These are phyloP conservation scores for Anoncus sp. DNA, from an alignment of 2,888 invertebrate species.

Conservation along the genomic window DNA sequence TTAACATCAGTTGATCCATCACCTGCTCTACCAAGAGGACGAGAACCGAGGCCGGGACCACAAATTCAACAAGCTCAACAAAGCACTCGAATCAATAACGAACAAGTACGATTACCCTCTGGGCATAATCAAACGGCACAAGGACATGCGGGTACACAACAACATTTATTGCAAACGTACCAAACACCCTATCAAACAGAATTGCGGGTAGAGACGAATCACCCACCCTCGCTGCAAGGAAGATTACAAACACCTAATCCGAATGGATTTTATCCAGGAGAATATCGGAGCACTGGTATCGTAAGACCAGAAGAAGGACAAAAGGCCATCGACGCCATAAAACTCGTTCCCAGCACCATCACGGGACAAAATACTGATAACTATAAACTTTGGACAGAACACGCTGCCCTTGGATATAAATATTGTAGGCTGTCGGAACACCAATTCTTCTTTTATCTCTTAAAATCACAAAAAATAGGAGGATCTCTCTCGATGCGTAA, in stretches of 20 bases:
- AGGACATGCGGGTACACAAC: not conserved
- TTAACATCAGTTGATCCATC: slow-evolving; percentile 8
- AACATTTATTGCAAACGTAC: not conserved
- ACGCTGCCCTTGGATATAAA: slow-evolving; percentile 1
- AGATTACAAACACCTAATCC: slow-evolving; percentile 11
- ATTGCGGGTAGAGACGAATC: not conserved
- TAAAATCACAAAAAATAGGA: no score
- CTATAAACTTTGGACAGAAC: slow-evolving; percentile 21
- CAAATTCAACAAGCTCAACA: not conserved
- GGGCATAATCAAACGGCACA: not conserved
- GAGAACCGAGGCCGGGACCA: not conserved
- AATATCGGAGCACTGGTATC: slow-evolving; percentile 23
- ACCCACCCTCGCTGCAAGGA: not conserved
- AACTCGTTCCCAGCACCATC: slow-evolving; percentile 7
- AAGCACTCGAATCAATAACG: not conserved
- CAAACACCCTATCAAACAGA: not conserved
- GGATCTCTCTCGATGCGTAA: slow-evolving; percentile 11
- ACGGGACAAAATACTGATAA: slow-evolving; percentile 29
- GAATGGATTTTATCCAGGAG: slow-evolving; percentile 36
- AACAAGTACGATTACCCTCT: not conserved
- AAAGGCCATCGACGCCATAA: slow-evolving; percentile 19
- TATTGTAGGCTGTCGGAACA: slow-evolving; percentile 18
- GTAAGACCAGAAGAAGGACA: slow-evolving; percentile 6
- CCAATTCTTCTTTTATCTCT: slow-evolving; percentile 21
- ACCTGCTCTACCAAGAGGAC: not conserved